Base-by-base conservation (phyloP, 2,888 invertebrate genomes). In the Pseudoips prasinana region DNA sequence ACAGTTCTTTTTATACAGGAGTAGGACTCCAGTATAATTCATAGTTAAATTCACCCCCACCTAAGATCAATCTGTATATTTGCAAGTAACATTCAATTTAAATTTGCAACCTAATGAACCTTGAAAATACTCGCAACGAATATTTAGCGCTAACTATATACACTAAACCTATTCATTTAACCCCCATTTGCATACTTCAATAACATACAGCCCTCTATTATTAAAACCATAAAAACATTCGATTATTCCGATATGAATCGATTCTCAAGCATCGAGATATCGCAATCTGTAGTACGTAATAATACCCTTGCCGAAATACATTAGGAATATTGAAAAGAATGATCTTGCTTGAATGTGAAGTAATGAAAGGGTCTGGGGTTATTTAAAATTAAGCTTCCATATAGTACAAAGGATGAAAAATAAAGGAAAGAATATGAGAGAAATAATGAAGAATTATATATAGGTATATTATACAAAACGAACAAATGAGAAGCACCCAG, bases 271-370 rank as follows among this genome's bases (percentile, higher is more conserved):
- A 39, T 42, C 52, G 41, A 33, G 55, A 64, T 68, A 65, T 53
- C 52, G 55, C 33, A 25, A 40, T 45, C 34, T 58, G 45, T 46
- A 46, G 30, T n/a, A n/a, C n/a, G n/a, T 77, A 79, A 78, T 79
- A 73, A 77, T 66, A 68, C 64, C 63, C 47, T 58, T 39, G 59
- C 64, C 62, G 35, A 72, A 73, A 73, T 66, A 58, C 65, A 64
- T 71, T 69, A 64, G 37, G 52, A 38, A 56, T 48, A 63, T 68
- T 67, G 57, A 62, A 62, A 58, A 49, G 39, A 43, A 44, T 50
- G 53, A 50, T 51, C 34, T 53, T 32, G 33, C 44, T 31, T 42
- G 30, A 29, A 33, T 29, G 19, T 10, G 9, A 19, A 26, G 28
- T 29, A 10, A 41, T 34, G 19, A 33, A 51, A 44, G 26, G 37